Percentiles rank a stretch among this genome's conserved stretches.
phyloP scores from a whole-genome alignment of 2,797 vertebrate genomes.

The Erpetoichthys calabaricus region DNA sequence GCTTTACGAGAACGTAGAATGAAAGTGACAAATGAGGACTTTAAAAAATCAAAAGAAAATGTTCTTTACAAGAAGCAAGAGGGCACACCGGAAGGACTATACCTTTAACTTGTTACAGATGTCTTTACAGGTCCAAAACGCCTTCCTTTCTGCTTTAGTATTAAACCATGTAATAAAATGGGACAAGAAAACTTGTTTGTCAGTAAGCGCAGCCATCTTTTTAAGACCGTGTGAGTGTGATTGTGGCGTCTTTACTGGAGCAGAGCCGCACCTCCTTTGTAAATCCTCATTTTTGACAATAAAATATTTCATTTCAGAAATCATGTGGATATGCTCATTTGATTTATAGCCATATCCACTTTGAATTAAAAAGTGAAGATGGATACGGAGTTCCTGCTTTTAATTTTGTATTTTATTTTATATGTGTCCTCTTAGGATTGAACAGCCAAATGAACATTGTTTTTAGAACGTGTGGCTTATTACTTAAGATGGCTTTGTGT shows the following conservation, averaged over 20 bases:
- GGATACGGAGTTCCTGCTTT: too few relatives aligned
- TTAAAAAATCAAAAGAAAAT: conserved; percentile 97
- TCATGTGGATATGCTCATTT: too few relatives aligned
- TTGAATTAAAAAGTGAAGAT: too few relatives aligned
- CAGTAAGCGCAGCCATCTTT: too few relatives aligned
- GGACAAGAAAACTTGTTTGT: too few relatives aligned
- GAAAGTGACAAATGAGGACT: conserved; percentile 98
- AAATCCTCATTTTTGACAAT: conserved; percentile 39
- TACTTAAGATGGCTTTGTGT: too few relatives aligned
- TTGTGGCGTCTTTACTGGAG: conserved; percentile 11
- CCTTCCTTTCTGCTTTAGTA: background rate
- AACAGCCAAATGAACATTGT: too few relatives aligned
- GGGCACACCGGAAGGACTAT: conserved; percentile 90
- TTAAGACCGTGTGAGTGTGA: background rate
- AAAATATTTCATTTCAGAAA: conserved; percentile 36
- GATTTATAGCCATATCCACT: too few relatives aligned
- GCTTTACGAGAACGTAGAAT: conserved; percentile 85
- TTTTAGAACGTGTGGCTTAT: too few relatives aligned
- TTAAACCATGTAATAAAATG: too few relatives aligned
- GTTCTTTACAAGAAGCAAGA: conserved; percentile 97
- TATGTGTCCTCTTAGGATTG: too few relatives aligned
- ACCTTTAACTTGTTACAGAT: conserved; percentile 55
- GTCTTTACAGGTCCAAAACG: conserved; percentile 3
- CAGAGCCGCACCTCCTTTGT: conserved; percentile 22
- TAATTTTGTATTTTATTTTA: too few relatives aligned